Evolutionary conservation across 2,797 vertebrate genomes (phyloP).

Genomic region (Hylomyscus alleni): DNA sequence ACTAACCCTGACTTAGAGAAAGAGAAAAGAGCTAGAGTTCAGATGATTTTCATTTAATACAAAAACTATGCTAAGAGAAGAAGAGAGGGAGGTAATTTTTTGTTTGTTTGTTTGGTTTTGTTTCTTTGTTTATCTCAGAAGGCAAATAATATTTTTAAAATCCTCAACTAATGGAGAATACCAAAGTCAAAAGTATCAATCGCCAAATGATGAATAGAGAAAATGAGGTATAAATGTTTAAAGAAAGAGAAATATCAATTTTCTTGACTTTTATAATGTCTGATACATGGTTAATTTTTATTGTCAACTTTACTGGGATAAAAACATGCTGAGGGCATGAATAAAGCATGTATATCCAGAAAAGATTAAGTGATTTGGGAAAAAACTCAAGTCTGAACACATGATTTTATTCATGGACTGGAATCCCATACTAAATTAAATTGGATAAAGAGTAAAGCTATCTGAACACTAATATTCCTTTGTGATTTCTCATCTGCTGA

Average conservation of each 20-base stretch:
- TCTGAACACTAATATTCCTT: background rate
- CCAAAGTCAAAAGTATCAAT: background rate
- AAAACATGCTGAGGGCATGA: background rate
- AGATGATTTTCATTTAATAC: background rate
- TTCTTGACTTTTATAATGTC: background rate
- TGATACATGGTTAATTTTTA: background rate
- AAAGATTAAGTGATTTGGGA: no score
- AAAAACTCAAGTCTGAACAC: background rate
- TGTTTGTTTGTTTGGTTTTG: no score
- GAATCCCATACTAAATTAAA: background rate
- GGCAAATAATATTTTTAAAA: constrained; percentile 9
- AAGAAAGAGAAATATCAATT: background rate
- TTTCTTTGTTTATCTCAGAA: background rate
- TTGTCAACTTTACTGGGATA: background rate
- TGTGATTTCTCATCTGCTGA: background rate
- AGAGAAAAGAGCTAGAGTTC: background rate
- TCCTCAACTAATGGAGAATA: background rate
- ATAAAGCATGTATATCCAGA: background rate
- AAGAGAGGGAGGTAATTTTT: background rate
- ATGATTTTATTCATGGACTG: background rate
- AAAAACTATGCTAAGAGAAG: background rate
- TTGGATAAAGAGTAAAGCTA: background rate
- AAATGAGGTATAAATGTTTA: background rate
- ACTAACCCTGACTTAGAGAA: background rate
- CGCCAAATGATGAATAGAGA: constrained; percentile 14